Conservation (phyloP, 1,140 invertebrate species). For the Leptinotarsa lineolata region DNA sequence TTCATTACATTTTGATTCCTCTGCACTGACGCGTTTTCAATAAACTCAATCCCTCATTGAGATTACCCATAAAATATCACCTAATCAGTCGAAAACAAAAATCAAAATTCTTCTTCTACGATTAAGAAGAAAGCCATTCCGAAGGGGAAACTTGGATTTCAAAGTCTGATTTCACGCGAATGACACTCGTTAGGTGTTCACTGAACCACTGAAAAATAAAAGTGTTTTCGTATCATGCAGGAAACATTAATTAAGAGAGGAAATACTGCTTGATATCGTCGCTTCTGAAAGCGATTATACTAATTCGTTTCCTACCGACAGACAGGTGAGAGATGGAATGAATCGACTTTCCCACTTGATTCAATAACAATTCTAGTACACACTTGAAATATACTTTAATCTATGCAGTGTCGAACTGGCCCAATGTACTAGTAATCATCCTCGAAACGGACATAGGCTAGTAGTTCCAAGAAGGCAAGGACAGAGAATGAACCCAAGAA, state of each 20-base stretch:
- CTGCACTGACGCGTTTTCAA: too few species aligned
- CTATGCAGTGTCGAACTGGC: not conserved
- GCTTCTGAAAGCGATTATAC: not conserved
- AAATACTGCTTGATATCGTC: constrained; percentile 3
- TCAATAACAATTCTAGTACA: constrained; percentile 1
- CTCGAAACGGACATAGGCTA: too few species aligned
- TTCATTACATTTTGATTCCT: too few species aligned
- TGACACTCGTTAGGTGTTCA: constrained; percentile 3
- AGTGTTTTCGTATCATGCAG: not conserved
- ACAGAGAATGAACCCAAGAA: too few species aligned
- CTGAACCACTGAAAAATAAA: not conserved
- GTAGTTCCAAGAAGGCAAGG: too few species aligned
- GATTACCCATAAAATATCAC: too few species aligned
- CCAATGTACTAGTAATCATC: not conserved
- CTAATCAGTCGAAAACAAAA: too few species aligned
- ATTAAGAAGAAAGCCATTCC: too few species aligned
- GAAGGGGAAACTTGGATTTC: too few species aligned
- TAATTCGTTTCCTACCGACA: not conserved
- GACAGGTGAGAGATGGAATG: constrained; percentile 6
- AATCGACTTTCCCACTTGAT: constrained; percentile 10
- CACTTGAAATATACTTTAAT: not conserved
- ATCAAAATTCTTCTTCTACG: too few species aligned
- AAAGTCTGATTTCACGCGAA: constrained; percentile 20
- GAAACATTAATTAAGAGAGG: constrained; percentile 20
- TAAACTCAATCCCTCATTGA: too few species aligned